A percentile compares a stretch with the other conserved stretches of the same genome.
Conservation (phyloP, 2,888 invertebrate species). For the Andrena dorsata region DNA sequence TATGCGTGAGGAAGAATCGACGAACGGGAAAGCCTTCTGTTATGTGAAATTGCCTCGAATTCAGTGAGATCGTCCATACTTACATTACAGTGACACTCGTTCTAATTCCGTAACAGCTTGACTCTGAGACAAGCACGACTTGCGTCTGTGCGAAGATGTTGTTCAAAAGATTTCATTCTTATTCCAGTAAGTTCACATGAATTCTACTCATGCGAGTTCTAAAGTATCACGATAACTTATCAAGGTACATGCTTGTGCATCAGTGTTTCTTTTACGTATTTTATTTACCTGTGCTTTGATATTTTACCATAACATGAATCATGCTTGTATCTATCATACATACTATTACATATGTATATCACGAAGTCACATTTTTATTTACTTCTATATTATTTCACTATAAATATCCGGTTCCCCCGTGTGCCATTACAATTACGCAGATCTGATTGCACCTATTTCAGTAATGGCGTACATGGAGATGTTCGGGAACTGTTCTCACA, state of each 20-base stretch:
- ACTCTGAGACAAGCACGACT: conserved; percentile 18
- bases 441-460: conserved; percentile 82
- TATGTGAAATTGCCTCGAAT: conserved; percentile 28
- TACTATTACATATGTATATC: conserved; percentile 41
- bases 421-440: conserved; percentile 11
- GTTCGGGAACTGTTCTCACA: conserved; percentile 95
- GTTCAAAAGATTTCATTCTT: conserved; percentile 69
- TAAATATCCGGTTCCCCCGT: background rate
- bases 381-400: conserved; percentile 43
- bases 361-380: conserved; percentile 54
- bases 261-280: conserved; percentile 59
- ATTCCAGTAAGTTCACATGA: conserved; percentile 69
- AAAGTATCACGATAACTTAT: conserved; percentile 33
- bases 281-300: conserved; percentile 61
- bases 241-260: conserved; percentile 65
- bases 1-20: conserved; percentile 39
- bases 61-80: conserved; percentile 15
- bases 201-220: conserved; percentile 37
- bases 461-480: conserved; percentile 99
- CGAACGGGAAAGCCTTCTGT: conserved; percentile 17
- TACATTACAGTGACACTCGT: conserved; percentile 17
- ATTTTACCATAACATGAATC: conserved; percentile 61
- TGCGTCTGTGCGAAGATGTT: conserved; percentile 46
- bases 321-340: conserved; percentile 64
- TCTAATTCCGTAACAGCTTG: conserved; percentile 34